Conservation (phyloP, 2,797 vertebrate genomes). For the Hozukius guyotensis region DNA sequence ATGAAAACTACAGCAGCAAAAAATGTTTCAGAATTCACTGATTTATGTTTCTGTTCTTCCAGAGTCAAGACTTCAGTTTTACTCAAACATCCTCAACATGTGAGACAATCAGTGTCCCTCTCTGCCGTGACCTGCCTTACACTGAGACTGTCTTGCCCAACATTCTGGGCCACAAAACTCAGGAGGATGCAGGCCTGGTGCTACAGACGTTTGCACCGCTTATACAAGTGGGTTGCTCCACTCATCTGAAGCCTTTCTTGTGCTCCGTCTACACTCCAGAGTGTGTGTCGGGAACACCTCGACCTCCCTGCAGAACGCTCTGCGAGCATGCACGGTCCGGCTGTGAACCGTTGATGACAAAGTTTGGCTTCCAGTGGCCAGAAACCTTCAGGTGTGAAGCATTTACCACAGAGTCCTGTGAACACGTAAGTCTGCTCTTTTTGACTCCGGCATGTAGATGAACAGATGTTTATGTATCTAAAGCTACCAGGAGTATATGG, state of each 20-base stretch:
- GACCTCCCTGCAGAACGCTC: slow-evolving; percentile 56
- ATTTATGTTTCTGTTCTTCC: neutral
- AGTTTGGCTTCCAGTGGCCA: slow-evolving; percentile 51
- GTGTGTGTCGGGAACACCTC: slow-evolving; percentile 55
- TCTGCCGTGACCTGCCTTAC: slow-evolving; percentile 65
- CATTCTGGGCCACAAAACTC: slow-evolving; percentile 39
- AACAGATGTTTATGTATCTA: neutral
- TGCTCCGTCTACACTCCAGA: slow-evolving; percentile 69
- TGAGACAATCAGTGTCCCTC: slow-evolving; percentile 48
- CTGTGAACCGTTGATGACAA: slow-evolving; percentile 47
- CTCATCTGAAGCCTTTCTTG: slow-evolving; percentile 63
- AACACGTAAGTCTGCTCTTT: slow-evolving; percentile 33
- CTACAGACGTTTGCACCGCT: slow-evolving; percentile 1
- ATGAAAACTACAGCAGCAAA: neutral
- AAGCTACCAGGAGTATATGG: too few species aligned
- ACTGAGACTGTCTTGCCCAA: slow-evolving; percentile 68
- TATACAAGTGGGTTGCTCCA: slow-evolving; percentile 55
- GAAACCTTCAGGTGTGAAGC: slow-evolving; percentile 35
- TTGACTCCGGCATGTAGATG: too few species aligned
- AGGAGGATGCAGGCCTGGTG: neutral
- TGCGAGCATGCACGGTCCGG: slow-evolving; percentile 53
- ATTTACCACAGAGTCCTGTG: slow-evolving; percentile 57
- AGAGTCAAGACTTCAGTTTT: neutral
- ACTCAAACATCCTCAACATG: slow-evolving; percentile 29
- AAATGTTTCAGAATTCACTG: neutral